Conservation (phyloP, 2,888 invertebrate genomes). For the Lymantria monacha region DNA sequence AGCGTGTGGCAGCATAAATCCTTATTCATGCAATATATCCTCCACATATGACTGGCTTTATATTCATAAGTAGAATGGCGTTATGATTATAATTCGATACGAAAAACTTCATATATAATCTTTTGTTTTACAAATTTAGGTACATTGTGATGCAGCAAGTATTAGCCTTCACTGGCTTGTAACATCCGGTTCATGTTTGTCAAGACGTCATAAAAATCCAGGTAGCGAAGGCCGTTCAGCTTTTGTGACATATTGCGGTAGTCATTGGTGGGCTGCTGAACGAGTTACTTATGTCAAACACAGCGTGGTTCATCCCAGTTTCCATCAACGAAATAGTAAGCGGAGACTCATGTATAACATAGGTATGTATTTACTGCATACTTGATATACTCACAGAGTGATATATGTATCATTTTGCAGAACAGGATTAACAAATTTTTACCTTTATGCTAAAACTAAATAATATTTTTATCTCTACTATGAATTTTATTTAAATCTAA, state of each 20-base stretch:
- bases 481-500: no score
- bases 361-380: conserved; percentile 1
- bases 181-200: conserved; percentile 61
- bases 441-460: background rate
- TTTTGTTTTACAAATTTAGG: conserved; percentile 34
- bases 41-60: no score
- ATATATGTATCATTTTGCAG: background rate
- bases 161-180: conserved; percentile 67
- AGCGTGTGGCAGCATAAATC: no score
- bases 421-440: background rate
- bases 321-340: conserved; percentile 39
- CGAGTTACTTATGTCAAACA: conserved; percentile 63
- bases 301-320: conserved; percentile 59
- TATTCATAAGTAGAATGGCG: no score
- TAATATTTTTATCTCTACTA: no score
- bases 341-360: conserved; percentile 6
- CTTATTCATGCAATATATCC: no score
- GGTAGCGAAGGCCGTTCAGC: conserved; percentile 51
- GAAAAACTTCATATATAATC: no score
- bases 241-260: conserved; percentile 62
- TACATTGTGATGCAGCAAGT: conserved; percentile 66
- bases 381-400: background rate
- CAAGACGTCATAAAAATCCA: conserved; percentile 48
- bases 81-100: no score
- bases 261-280: conserved; percentile 57